phyloP scores from a whole-genome alignment of 2,888 invertebrate genomes.

The Himalopsyche anomala region DNA sequence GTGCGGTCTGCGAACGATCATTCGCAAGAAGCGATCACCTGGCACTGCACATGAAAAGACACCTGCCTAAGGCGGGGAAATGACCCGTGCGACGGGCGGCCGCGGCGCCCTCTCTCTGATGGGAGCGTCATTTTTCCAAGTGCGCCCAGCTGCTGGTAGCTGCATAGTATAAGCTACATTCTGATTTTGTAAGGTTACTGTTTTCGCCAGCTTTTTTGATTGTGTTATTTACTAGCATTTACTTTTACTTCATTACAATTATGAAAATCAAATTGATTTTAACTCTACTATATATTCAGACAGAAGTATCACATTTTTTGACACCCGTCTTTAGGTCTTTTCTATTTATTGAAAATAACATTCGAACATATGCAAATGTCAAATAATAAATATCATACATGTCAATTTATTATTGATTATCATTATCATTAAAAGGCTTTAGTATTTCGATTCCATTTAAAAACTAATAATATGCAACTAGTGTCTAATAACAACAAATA shows the following conservation, averaged over 20 bases:
- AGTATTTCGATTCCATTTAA: too few relatives aligned
- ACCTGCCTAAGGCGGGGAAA: constrained; percentile 92
- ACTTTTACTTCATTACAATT: background rate
- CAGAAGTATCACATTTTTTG: background rate
- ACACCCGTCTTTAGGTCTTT: background rate
- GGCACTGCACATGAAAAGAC: constrained; percentile 97
- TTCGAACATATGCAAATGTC: too few relatives aligned
- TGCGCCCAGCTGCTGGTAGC: constrained; percentile 4
- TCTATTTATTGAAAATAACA: background rate
- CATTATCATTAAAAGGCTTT: too few relatives aligned
- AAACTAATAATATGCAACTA: too few relatives aligned
- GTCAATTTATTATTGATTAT: too few relatives aligned
- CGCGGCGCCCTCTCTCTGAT: constrained; percentile 32
- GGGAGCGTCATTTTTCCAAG: constrained; percentile 6
- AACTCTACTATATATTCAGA: background rate
- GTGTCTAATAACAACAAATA: too few relatives aligned
- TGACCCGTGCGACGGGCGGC: constrained; percentile 72
- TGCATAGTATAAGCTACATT: constrained; percentile 15
- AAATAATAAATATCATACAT: too few relatives aligned
- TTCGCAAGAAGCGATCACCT: constrained; percentile 97
- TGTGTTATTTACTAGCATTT: background rate
- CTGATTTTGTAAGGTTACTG: constrained; percentile 8
- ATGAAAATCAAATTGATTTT: background rate
- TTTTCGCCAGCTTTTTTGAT: background rate
- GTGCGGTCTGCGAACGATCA: constrained; percentile 94